Conservation (phyloP, 2,888 invertebrate genomes). For the Lamproptera curius region DNA sequence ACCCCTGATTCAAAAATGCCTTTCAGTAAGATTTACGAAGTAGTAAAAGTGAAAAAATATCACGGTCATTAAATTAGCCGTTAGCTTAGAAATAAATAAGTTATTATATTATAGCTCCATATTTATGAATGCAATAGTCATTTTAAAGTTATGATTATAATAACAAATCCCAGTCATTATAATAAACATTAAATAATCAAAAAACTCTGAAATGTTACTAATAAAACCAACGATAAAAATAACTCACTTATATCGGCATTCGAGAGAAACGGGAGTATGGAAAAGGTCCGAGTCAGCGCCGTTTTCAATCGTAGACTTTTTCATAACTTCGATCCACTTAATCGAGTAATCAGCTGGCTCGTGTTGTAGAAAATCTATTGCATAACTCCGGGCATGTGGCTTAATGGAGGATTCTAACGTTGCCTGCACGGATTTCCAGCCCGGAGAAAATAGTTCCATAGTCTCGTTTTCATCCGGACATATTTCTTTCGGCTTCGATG, state of each 20-base stretch:
- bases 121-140: too few species aligned
- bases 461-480: conserved; percentile 79
- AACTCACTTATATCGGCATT: conserved; percentile 84
- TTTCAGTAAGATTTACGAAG: too few species aligned
- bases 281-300: conserved; percentile 71
- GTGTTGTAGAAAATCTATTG: conserved; percentile 85
- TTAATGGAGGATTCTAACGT: conserved; percentile 65
- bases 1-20: too few species aligned
- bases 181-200: too few species aligned
- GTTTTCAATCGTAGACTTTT: conserved; percentile 75
- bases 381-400: conserved; percentile 83
- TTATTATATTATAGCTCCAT: too few species aligned
- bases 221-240: too few species aligned
- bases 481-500: conserved; percentile 80
- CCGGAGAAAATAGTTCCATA: conserved; percentile 85
- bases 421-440: conserved; percentile 78
- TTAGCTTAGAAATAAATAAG: too few species aligned
- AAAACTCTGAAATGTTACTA: too few species aligned
- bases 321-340: conserved; percentile 88
- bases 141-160: too few species aligned
- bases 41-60: too few species aligned
- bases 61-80: too few species aligned
- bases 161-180: too few species aligned
- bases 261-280: conserved; percentile 71
- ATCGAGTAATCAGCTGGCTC: conserved; percentile 86